Evolutionary conservation across 2,888 invertebrate species (phyloP).

Genomic region (Homarus gammarus): DNA sequence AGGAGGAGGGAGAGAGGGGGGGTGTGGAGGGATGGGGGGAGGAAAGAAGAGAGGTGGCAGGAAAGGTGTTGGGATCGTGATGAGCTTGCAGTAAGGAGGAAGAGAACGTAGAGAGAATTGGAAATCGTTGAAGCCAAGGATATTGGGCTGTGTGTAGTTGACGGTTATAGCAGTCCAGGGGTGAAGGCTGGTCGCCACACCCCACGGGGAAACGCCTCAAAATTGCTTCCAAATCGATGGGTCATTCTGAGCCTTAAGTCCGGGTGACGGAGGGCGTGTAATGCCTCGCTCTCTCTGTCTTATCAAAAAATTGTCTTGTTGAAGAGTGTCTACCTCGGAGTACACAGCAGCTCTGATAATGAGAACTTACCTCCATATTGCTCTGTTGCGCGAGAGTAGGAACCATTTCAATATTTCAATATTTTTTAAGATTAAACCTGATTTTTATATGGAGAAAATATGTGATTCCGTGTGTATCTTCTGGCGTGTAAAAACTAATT

Average conservation of each 20-base stretch:
- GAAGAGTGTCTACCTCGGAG: no score
- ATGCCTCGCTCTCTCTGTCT: no score
- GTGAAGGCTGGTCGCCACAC: conserved; percentile 21
- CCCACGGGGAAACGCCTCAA: conserved; percentile 4
- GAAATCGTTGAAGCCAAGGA: conserved; percentile 41
- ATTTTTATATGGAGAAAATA: no score
- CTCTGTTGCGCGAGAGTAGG: no score
- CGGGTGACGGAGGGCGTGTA: neutral
- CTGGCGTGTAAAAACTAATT: no score
- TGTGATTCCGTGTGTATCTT: no score
- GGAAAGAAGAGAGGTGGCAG: no score
- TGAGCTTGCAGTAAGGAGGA: conserved; percentile 40
- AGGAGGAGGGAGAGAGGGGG: neutral
- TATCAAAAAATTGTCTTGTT: no score
- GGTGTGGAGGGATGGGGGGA: neutral
- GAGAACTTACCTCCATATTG: no score
- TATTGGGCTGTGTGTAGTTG: conserved; percentile 46
- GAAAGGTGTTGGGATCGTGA: conserved; percentile 13
- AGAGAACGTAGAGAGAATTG: conserved; percentile 47
- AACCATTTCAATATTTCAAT: no score
- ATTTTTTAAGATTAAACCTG: no score
- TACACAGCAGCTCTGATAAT: no score
- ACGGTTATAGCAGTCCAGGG: conserved; percentile 19
- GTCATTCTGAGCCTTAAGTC: conserved; percentile 18
- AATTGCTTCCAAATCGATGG: conserved; percentile 18